Conservation (phyloP, 2,113 vertebrate genomes). For the Vidua chalybeata region DNA sequence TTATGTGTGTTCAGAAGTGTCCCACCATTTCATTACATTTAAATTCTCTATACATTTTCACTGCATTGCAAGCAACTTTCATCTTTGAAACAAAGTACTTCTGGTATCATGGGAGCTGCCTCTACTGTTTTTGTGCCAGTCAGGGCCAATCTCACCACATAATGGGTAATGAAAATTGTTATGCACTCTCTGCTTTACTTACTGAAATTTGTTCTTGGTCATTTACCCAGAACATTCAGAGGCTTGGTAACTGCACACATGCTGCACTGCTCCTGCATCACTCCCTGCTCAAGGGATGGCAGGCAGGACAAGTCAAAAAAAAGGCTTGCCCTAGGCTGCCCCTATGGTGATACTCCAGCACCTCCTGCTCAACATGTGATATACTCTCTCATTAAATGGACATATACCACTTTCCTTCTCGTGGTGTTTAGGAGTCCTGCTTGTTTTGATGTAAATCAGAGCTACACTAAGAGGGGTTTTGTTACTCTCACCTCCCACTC, state of each 20-base stretch:
- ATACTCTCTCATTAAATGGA: neutral
- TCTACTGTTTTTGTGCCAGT: neutral
- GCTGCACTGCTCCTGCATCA: fast-evolving
- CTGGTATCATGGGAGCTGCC: neutral
- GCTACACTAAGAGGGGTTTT: neutral
- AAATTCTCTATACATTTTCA: neutral
- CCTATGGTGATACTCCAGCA: neutral
- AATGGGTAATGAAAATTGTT: neutral
- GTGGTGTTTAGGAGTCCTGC: neutral
- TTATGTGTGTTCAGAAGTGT: neutral
- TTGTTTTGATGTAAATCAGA: neutral
- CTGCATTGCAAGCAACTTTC: neutral
- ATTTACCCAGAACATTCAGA: neutral
- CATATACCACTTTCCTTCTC: neutral
- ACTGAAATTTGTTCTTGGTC: neutral
- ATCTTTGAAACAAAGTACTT: neutral
- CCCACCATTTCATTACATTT: neutral
- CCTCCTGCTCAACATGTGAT: neutral
- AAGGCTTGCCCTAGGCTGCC: neutral
- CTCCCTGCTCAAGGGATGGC: neutral
- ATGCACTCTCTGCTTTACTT: neutral
- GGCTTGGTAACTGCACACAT: neutral
- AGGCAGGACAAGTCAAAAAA: neutral
- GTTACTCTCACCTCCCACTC: neutral
- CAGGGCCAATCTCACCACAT: neutral